Evolutionary conservation across 2,113 vertebrate species (phyloP), one percentile per base, ranked within the genome.

Genomic region (Tretioscincus oriximinensis): DNA sequence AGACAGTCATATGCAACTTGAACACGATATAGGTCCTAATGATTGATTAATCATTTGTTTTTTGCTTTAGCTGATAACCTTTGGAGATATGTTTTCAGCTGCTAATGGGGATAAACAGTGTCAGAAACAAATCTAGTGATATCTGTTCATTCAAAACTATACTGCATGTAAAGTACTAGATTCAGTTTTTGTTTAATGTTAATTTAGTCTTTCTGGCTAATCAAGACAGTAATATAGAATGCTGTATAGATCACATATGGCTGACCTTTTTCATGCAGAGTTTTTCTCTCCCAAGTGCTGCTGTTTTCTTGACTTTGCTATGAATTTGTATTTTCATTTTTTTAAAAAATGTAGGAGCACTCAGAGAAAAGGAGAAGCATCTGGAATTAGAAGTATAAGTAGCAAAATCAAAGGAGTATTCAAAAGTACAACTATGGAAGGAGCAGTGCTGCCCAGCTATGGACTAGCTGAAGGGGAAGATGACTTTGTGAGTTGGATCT

Each of bases 351-450:
- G 66, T 82, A 99, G 98, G 88, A 97, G 94, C 88, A 82, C 94
- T 2, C 96, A 95, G 2, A 98, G 96, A 85, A 97, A 97, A 77
- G 97, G 97, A 49, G 98, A 99, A 87, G 93, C 97, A 0, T 99
- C 97, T 68, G 97, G 96, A 45, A 99, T 99, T 93, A 96, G 97
- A 92, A 96, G 94, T 82, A 97, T 99, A 67, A 97, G 98, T 75
- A 99, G 96, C 87, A 98, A 95, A 92, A 96, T 99, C 86, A 99
- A 99, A 94, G 98, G 97, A 0, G 98, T 99, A 7, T 99, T 99
- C 92, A 97, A 95, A 90, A 99, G 97, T 86, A 96, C 95, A 24
- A 95, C 98, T 0, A 95, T 98, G 97, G 98, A 99, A 87, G 98
- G 98, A 29, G 95, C 97, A 41, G 93, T 99, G 90, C 89, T 96